Evolutionary conservation across 2,113 vertebrate species (phyloP).

Genomic region (Phaethon lepturus): DNA sequence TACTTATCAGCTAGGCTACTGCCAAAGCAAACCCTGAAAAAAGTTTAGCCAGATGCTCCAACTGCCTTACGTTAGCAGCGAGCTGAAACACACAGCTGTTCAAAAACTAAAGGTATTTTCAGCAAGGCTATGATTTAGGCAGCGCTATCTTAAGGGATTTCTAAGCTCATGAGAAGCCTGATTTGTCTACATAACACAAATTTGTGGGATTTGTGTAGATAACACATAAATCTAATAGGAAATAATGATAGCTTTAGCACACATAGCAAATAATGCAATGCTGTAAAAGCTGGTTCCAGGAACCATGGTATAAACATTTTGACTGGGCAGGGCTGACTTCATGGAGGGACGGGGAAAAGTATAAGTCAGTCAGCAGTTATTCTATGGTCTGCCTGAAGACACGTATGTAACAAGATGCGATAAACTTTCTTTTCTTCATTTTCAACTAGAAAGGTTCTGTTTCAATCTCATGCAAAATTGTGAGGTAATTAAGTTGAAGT

Average conservation of each 20-base stretch:
- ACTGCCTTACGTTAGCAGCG: background rate
- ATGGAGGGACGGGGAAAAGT: background rate
- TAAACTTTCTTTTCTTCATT: background rate
- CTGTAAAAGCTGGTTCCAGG: background rate
- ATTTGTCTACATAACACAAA: background rate
- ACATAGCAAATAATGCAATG: background rate
- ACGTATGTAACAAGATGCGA: background rate
- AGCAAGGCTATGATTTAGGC: background rate
- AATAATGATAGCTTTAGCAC: background rate
- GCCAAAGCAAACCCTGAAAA: conserved; percentile 48
- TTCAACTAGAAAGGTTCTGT: conserved; percentile 12
- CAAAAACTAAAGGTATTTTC: conserved; percentile 26
- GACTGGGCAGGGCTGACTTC: background rate
- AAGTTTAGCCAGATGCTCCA: conserved; percentile 28
- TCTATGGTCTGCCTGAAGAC: background rate
- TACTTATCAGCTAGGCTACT: conserved; percentile 45
- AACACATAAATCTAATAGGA: background rate
- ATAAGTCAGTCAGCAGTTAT: background rate
- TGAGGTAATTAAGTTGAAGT: conserved; percentile 78
- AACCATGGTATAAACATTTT: background rate
- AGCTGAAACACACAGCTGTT: conserved; percentile 42
- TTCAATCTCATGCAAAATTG: conserved; percentile 8
- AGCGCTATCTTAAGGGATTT: conserved; percentile 21
- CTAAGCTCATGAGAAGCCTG: background rate
- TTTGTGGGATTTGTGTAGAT: background rate